Conservation (phyloP, 1,140 invertebrate genomes). For the Zophobas atratus region DNA sequence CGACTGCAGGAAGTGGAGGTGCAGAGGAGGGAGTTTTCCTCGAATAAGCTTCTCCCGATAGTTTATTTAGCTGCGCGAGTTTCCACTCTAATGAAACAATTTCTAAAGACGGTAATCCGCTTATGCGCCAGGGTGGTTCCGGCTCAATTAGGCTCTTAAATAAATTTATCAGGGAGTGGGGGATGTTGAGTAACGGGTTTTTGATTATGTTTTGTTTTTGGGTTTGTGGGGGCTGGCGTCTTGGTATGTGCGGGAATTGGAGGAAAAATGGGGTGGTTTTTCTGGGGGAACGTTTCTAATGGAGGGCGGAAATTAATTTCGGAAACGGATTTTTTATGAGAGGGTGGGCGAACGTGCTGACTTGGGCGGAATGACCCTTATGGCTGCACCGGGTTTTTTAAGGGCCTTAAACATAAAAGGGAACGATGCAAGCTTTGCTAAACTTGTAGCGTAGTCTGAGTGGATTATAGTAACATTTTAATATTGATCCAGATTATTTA, state of each 20-base stretch:
- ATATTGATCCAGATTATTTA: too few species aligned
- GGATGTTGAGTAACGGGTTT: constrained; percentile 9
- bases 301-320: constrained; percentile 18
- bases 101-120: constrained; percentile 33
- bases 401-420: too few species aligned
- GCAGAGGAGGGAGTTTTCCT: not conserved
- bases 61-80: constrained; percentile 1
- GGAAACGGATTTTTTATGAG: constrained; percentile 12
- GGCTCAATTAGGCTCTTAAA: constrained; percentile 26
- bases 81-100: constrained; percentile 34
- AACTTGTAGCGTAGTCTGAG: too few species aligned
- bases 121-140: constrained; percentile 17
- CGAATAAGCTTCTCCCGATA: not conserved
- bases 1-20: too few species aligned
- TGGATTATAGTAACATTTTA: too few species aligned
- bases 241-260: not conserved
- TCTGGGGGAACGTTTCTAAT: constrained; percentile 17
- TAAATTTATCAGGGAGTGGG: constrained; percentile 17
- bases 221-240: not conserved
- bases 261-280: constrained; percentile 6
- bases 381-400: too few species aligned
- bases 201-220: constrained; percentile 18
- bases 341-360: not conserved
- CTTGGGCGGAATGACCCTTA: not conserved
- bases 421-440: too few species aligned